Conservation (phyloP, 2,113 vertebrate species). For the Microtus montanus region DNA sequence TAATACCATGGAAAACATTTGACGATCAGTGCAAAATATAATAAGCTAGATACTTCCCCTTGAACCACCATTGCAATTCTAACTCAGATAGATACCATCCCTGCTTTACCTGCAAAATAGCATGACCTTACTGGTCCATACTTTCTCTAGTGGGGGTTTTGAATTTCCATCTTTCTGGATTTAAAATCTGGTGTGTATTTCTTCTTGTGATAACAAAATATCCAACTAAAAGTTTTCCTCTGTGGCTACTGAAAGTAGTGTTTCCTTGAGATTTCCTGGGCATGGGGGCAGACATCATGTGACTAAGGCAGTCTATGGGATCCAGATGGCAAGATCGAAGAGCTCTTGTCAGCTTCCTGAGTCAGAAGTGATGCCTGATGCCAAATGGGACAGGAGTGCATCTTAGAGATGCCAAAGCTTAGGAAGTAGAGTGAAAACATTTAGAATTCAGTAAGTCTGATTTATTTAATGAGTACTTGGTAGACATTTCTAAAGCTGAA, state of each 20-base stretch:
- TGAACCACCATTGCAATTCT: neutral
- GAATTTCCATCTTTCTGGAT: neutral
- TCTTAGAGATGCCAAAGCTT: conserved; percentile 51
- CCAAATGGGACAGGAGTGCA: neutral
- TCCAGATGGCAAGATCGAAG: neutral
- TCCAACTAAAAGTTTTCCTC: neutral
- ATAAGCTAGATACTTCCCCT: neutral
- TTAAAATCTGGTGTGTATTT: neutral
- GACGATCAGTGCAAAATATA: neutral
- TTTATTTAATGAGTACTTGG: conserved; percentile 59
- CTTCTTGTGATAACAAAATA: neutral
- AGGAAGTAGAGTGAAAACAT: conserved; percentile 32
- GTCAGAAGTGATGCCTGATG: neutral
- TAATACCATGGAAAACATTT: neutral
- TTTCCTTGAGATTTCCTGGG: neutral
- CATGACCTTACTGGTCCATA: neutral
- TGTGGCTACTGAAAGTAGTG: neutral
- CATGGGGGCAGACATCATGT: neutral
- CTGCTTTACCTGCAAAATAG: neutral
- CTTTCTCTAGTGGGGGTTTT: neutral
- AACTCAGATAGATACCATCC: neutral
- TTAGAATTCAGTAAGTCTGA: conserved; percentile 34
- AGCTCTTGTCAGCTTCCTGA: neutral
- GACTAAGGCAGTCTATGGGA: neutral
- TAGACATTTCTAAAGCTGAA: conserved; percentile 58